Evolutionary conservation across 1,140 invertebrate species (phyloP), one percentile per base, ranked within the genome.

Genomic region (Pissodes strobi): DNA sequence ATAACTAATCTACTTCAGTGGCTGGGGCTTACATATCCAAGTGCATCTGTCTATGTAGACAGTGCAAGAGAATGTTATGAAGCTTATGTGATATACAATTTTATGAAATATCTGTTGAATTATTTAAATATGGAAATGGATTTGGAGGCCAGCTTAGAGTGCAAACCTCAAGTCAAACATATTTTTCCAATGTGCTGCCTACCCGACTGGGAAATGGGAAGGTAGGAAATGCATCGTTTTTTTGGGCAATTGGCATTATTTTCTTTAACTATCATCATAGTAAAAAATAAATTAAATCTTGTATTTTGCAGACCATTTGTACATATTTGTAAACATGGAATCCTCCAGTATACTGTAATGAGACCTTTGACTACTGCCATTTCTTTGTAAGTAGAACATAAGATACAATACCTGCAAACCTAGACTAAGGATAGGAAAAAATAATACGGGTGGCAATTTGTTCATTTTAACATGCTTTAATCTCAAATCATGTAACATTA

Each of bases 41-140:
- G 87, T 69, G 86, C 89, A 66, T 92, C 92, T 15, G 94, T 97
- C 61, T 97, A 97, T 75, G 84, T 97, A 72, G 94, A 98, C 76
- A 93, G 92, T 69, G 77, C 93, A 21, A 83, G 95, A 79, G 95
- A 98, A 82, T 97, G 94, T 77, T 98, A 98, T 76, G 95, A 98
- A 81, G 90, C 90, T 9, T 97, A 95, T 85, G 95, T 97, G 0
- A 98, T 98, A 72, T 98, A 98, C 76, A 97, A 96, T 81, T 98
- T 98, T 75, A 95, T 98, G 93, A 92, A 91, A 75, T 98, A 93
- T 80, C 81, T 98, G 41, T 79, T 97, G 46, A 94, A 93, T 72
- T 97, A 94, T 80, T 82, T 97, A 38, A 89, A 93, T 80, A 87
- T 91, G 69, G 88, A 91, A 72, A 85, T 87, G 79, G 88, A 91